These are phyloP conservation scores for Apotomis turbidana DNA, from an alignment of 2,888 invertebrate species.

Conservation along the genomic window DNA sequence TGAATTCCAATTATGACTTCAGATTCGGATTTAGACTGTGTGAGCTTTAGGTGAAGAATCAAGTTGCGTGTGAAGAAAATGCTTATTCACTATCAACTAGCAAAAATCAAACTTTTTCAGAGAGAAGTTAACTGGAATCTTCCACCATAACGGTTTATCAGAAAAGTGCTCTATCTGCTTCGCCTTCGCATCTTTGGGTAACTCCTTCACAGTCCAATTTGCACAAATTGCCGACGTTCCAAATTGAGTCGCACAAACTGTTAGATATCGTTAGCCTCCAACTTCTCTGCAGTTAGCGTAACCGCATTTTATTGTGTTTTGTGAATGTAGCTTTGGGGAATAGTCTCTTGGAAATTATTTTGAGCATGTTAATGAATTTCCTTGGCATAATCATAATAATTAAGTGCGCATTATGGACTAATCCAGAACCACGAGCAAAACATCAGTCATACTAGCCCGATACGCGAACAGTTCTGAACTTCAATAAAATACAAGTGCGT, in stretches of 20 bases:
- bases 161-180: background rate
- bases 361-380: background rate
- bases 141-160: background rate
- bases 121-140: too few species aligned
- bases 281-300: conserved; percentile 34
- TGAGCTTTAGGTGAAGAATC: too few species aligned
- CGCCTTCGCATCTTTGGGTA: conserved; percentile 7
- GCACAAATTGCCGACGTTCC: conserved; percentile 41
- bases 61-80: too few species aligned
- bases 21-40: too few species aligned
- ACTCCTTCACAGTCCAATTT: conserved; percentile 42
- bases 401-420: too few species aligned
- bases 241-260: conserved; percentile 42
- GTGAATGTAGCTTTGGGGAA: conserved; percentile 26
- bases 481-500: too few species aligned
- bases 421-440: too few species aligned
- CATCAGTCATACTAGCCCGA: too few species aligned
- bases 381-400: background rate
- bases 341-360: conserved; percentile 10
- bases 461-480: too few species aligned
- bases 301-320: conserved; percentile 39
- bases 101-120: too few species aligned
- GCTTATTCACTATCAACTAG: too few species aligned
- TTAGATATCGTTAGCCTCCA: conserved; percentile 40
- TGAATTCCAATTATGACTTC: too few species aligned